A percentile compares a stretch with the other conserved stretches of the same genome.
Conservation (phyloP, 2,797 vertebrate genomes). For the Platalea minor region DNA sequence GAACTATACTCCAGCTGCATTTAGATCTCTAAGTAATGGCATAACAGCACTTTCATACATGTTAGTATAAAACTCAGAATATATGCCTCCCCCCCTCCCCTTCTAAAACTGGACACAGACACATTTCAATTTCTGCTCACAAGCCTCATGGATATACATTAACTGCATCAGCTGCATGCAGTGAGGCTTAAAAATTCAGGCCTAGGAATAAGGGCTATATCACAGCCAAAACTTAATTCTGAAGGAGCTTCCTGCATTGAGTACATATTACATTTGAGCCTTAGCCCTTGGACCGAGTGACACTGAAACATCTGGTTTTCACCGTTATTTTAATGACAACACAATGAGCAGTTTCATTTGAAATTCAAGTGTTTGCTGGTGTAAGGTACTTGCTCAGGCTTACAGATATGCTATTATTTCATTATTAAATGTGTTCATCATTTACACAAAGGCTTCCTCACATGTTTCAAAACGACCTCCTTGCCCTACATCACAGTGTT, state of each 20-base stretch:
- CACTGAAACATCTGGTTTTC: not conserved
- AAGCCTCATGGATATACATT: not conserved
- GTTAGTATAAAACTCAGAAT: not conserved
- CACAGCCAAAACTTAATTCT: not conserved
- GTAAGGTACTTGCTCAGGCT: not conserved
- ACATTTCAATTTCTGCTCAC: not conserved
- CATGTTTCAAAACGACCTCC: not conserved
- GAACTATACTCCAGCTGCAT: not conserved
- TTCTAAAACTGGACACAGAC: not conserved
- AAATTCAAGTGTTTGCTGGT: not conserved
- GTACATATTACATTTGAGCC: not conserved
- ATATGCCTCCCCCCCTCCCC: not conserved
- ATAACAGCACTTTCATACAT: not conserved
- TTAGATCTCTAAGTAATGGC: not conserved
- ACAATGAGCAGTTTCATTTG: not conserved
- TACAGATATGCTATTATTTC: not conserved
- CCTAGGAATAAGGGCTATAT: not conserved
- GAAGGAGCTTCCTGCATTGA: not conserved
- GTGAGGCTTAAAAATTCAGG: not conserved
- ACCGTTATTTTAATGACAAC: not conserved
- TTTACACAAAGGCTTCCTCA: not conserved
- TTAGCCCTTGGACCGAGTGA: not conserved
- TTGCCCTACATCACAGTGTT: not conserved
- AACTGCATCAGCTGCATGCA: not conserved
- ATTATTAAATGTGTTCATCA: not conserved